Conservation (phyloP, 2,113 vertebrate species). For the Anguilla rostrata region DNA sequence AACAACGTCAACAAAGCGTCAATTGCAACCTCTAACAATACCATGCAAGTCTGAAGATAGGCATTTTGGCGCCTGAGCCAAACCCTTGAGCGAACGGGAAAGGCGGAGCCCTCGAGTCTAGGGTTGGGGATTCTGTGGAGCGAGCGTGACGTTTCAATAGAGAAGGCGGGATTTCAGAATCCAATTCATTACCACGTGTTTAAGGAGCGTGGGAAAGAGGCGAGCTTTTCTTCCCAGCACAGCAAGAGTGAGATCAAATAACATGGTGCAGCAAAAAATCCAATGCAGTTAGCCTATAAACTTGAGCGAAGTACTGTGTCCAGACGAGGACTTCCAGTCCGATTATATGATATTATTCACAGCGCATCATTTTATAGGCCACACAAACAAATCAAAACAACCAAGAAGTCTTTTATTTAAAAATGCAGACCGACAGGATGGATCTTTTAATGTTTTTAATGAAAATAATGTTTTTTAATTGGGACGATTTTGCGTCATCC, state of each 20-base stretch:
- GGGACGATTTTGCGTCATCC: not conserved
- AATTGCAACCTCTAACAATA: not conserved
- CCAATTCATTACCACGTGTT: constrained; percentile 96
- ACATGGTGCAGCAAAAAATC: constrained; percentile 63
- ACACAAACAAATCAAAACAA: not conserved
- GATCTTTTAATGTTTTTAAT: no score
- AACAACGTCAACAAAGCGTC: not conserved
- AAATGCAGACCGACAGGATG: not conserved
- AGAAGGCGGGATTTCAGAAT: constrained; percentile 79
- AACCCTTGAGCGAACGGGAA: constrained; percentile 37
- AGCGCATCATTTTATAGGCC: not conserved
- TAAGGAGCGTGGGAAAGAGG: constrained; percentile 98
- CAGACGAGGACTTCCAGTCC: constrained; percentile 21
- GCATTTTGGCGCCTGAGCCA: constrained; percentile 49
- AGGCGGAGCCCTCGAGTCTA: constrained; percentile 48
- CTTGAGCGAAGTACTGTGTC: constrained; percentile 35
- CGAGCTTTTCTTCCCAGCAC: constrained; percentile 97
- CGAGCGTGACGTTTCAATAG: constrained; percentile 62
- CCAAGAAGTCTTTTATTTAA: not conserved
- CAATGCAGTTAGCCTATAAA: constrained; percentile 19
- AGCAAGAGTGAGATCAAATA: constrained; percentile 82
- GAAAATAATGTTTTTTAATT: not conserved
- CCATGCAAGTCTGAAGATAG: constrained; percentile 9
- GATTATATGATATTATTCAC: not conserved
- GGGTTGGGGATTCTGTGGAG: constrained; percentile 50